Evolutionary conservation across 2,113 vertebrate genomes (phyloP).

Genomic region (Nothobranchius kuhntae): DNA sequence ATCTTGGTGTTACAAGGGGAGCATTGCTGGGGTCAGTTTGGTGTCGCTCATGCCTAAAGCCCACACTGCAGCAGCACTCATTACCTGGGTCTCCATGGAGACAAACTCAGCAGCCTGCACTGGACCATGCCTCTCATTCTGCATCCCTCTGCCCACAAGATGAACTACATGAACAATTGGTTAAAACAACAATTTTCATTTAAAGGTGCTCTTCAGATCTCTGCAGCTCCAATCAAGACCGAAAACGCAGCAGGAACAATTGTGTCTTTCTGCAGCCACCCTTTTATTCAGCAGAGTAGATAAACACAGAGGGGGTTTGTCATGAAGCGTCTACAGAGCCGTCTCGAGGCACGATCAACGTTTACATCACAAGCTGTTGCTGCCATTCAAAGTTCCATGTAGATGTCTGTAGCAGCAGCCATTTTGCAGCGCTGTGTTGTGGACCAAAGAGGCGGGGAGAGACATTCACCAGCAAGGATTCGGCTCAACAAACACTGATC

Average conservation of each 20-base stretch:
- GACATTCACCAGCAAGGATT: slow-evolving; percentile 50
- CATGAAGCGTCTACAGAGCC: slow-evolving; percentile 28
- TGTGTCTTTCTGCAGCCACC: slow-evolving; percentile 17
- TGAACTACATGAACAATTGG: slow-evolving; percentile 35
- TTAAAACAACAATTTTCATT: background rate
- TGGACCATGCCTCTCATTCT: slow-evolving; percentile 68
- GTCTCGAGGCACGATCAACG: slow-evolving; percentile 40
- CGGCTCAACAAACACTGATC: slow-evolving; percentile 34
- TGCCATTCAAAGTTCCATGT: slow-evolving; percentile 76
- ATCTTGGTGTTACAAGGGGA: background rate
- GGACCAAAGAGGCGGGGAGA: slow-evolving; percentile 59
- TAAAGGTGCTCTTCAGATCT: slow-evolving; percentile 30
- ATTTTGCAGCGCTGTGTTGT: slow-evolving; percentile 73
- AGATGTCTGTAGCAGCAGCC: slow-evolving; percentile 75
- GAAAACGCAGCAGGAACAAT: slow-evolving; percentile 35
- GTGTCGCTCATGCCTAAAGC: slow-evolving; percentile 55
- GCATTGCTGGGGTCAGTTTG: slow-evolving; percentile 67
- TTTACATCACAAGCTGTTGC: slow-evolving; percentile 41
- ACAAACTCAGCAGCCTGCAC: slow-evolving; percentile 71
- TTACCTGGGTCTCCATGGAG: slow-evolving; percentile 82
- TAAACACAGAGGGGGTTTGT: slow-evolving; percentile 22
- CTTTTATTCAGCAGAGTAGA: slow-evolving; percentile 11
- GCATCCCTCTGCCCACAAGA: slow-evolving; percentile 33
- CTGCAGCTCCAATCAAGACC: slow-evolving; percentile 20
- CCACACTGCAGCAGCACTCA: slow-evolving; percentile 71